phyloP scores from a whole-genome alignment of 2,797 vertebrate genomes.

The Emydoidea blandingii region DNA sequence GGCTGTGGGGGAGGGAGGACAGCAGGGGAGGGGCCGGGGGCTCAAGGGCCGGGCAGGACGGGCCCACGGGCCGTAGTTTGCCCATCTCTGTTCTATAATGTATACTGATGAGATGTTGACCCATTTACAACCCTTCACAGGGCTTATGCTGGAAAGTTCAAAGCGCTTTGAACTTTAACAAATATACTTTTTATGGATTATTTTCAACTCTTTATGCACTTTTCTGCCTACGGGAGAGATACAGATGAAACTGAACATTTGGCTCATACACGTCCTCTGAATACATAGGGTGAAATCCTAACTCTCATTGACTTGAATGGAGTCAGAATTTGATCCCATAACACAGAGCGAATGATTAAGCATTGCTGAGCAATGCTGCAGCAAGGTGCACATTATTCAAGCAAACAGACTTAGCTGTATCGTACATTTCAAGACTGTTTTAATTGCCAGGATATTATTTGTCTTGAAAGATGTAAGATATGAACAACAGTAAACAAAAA shows the following conservation, averaged over 20 bases:
- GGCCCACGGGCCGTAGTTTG: no score
- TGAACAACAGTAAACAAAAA: not conserved
- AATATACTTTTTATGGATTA: not conserved
- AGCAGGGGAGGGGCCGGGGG: no score
- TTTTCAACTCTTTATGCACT: not conserved
- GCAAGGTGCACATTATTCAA: not conserved
- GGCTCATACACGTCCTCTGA: not conserved
- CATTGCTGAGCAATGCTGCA: not conserved
- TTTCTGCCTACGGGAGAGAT: not conserved
- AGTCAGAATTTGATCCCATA: not conserved
- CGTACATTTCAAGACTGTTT: not conserved
- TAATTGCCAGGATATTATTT: not conserved
- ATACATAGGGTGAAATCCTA: not conserved
- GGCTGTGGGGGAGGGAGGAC: no score
- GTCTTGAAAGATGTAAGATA: not conserved
- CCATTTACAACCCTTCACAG: accelerated
- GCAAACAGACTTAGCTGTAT: not conserved
- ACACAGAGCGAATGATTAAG: not conserved
- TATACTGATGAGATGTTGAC: accelerated
- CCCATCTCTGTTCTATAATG: not conserved
- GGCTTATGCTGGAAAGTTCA: accelerated
- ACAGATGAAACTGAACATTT: not conserved
- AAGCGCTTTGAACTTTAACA: accelerated
- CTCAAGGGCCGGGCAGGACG: no score
- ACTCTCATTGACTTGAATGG: not conserved